Conservation (phyloP, 35 echinoderm and acorn worm species). For the Acanthaster planci region DNA sequence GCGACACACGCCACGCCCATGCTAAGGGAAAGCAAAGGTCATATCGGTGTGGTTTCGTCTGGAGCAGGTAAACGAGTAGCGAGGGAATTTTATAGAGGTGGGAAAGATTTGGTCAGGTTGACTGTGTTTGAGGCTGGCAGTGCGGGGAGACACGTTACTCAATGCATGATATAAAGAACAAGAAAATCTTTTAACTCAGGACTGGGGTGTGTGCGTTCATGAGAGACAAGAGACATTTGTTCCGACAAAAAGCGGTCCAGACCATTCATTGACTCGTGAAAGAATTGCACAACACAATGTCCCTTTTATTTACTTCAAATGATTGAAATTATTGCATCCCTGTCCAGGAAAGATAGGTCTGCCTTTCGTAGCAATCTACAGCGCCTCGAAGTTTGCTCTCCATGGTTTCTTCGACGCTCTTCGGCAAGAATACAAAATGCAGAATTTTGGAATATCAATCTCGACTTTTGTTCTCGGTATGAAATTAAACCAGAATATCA, state of each 20-base stretch:
- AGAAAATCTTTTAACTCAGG: no score
- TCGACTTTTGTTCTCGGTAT: slow-evolving; percentile 34
- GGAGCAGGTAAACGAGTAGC: slow-evolving; percentile 59
- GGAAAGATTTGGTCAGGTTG: no score
- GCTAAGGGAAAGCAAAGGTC: slow-evolving; percentile 69
- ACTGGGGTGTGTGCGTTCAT: no score
- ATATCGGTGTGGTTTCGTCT: slow-evolving; percentile 85
- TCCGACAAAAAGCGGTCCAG: no score
- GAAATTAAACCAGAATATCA: not conserved
- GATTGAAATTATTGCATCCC: no score
- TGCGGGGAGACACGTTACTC: not conserved
- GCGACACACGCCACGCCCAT: slow-evolving; percentile 87
- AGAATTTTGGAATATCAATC: slow-evolving; percentile 23
- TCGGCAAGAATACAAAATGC: slow-evolving; percentile 33
- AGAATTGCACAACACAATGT: no score
- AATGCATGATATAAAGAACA: not conserved
- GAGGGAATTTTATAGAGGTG: not conserved
- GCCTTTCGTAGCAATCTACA: slow-evolving; percentile 76
- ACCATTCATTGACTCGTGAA: no score
- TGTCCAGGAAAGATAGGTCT: slow-evolving; percentile 68
- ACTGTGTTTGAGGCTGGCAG: not conserved
- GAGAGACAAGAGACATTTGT: no score
- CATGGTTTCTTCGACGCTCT: slow-evolving; percentile 84
- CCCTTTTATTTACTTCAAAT: no score
- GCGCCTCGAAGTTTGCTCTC: slow-evolving; percentile 87